A percentile compares a stretch with the other conserved stretches of the same genome.
Conservation (phyloP, 1,140 invertebrate genomes). For the Drosophila pachea region DNA sequence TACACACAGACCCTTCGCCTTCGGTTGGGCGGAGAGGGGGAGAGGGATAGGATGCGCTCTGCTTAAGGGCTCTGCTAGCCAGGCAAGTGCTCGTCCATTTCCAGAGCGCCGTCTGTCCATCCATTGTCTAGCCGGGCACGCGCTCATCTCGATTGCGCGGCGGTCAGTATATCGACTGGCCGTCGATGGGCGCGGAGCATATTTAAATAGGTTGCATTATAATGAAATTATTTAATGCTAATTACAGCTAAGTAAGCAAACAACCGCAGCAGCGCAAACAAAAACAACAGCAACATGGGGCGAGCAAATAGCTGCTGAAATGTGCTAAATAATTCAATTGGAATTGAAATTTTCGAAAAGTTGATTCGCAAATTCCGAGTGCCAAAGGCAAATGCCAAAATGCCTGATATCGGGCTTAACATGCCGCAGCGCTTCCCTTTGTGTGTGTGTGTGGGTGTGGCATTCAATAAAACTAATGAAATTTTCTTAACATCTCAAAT, state of each 20-base stretch:
- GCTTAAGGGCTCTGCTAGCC: too few relatives aligned
- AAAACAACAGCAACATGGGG: constrained; percentile 5
- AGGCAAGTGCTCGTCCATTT: too few relatives aligned
- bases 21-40: too few relatives aligned
- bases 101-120: too few relatives aligned
- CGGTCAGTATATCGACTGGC: constrained; percentile 1
- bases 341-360: constrained; percentile 14
- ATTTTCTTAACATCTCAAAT: constrained; percentile 30
- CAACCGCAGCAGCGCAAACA: constrained; percentile 25
- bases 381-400: constrained; percentile 28
- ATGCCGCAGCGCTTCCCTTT: neutral
- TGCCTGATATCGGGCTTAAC: constrained; percentile 6
- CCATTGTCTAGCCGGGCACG: too few relatives aligned
- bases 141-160: neutral
- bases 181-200: constrained; percentile 28
- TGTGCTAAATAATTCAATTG: constrained; percentile 41
- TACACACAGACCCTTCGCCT: too few relatives aligned
- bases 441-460: neutral
- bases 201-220: constrained; percentile 68
- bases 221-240: constrained; percentile 68
- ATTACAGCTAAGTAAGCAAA: constrained; percentile 55
- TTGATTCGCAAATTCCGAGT: constrained; percentile 11
- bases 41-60: too few relatives aligned
- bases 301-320: constrained; percentile 20
- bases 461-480: constrained; percentile 72